Base-by-base conservation (phyloP, 2,888 invertebrate genomes). In the Plagiodera versicolora region DNA sequence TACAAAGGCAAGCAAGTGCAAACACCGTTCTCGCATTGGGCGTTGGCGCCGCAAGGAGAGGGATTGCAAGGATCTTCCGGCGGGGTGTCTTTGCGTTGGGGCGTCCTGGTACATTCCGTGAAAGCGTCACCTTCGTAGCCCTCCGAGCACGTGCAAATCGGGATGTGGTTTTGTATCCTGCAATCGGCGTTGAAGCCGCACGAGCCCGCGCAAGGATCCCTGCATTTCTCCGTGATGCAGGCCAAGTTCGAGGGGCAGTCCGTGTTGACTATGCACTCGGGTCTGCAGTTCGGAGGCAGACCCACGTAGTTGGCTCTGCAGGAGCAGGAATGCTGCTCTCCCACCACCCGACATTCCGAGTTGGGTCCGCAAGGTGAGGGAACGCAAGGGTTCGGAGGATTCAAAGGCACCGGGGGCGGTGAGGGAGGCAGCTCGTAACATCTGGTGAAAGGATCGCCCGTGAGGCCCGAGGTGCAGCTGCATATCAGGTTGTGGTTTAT, bases 401-500 rank as follows among this genome's bases (percentile, higher is more conserved):
- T 50, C 71, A 50, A 70, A 17, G 67, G n/a, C n/a, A n/a, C 67
- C 53, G 73, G 69, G 47, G 75, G 77, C n/a, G 77, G 74, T 52
- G 76, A 74, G 20, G 76, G 71, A 45, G 76, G 76, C 61, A 75
- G 54, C 60, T 77, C 76, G 58, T 75, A 77, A 75, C 91, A 92
- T 79, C 89, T 85, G n/a, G 83, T 81, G 76, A 91, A 90, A 44
- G 92, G 91, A 83, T 92, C 90, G n/a, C 79, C 76, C 9, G 87
- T 87, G 71, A 85, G 86, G 64, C 86, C 86, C 14, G 82, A 76
- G 19, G 85, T 83, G 73, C 92, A 92, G 64, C 84, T 86, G 75
- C 92, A 92, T 71, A 90, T 88, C 0, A 91, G 89, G 72, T 88
- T 88, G 75, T 92, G 91, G 78, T 90, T 90, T 32, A 89, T 85